These are phyloP conservation scores for Coreius guichenoti DNA, from an alignment of 2,797 vertebrate genomes.

Conservation along the genomic window DNA sequence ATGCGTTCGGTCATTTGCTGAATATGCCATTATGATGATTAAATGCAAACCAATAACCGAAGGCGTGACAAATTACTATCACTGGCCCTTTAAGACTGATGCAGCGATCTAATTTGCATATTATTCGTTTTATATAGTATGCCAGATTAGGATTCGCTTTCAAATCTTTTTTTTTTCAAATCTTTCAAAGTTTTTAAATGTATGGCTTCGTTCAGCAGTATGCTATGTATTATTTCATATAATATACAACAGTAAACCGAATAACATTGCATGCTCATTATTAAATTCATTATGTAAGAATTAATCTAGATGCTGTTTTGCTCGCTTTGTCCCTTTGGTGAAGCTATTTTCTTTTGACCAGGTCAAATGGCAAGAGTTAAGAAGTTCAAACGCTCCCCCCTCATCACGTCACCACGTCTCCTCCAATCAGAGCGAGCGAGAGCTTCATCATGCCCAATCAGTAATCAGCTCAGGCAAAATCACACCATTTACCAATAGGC, in stretches of 20 bases:
- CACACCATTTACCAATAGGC: slow-evolving; percentile 88
- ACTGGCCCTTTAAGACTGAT: slow-evolving; percentile 3
- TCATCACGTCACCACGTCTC: slow-evolving; percentile 32
- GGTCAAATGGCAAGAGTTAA: slow-evolving; percentile 10
- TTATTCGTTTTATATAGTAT: not conserved
- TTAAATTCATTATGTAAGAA: too few relatives aligned
- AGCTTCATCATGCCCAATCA: slow-evolving; percentile 87
- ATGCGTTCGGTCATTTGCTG: not conserved
- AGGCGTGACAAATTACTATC: not conserved
- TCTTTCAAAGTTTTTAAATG: not conserved
- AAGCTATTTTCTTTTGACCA: not conserved
- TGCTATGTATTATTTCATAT: not conserved
- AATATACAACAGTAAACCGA: not conserved
- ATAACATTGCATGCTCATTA: not conserved
- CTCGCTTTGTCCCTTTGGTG: too few relatives aligned
- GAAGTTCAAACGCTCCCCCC: not conserved
- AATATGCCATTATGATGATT: not conserved
- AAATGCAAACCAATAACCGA: not conserved
- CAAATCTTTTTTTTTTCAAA: not conserved
- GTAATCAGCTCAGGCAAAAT: slow-evolving; percentile 76
- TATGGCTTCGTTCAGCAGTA: too few relatives aligned
- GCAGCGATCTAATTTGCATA: not conserved
- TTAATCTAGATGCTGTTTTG: not conserved
- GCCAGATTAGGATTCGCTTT: not conserved
- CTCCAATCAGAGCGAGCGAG: slow-evolving; percentile 35